Base-by-base conservation (phyloP, 2,888 invertebrate species). In the Halocaridina rubra region DNA sequence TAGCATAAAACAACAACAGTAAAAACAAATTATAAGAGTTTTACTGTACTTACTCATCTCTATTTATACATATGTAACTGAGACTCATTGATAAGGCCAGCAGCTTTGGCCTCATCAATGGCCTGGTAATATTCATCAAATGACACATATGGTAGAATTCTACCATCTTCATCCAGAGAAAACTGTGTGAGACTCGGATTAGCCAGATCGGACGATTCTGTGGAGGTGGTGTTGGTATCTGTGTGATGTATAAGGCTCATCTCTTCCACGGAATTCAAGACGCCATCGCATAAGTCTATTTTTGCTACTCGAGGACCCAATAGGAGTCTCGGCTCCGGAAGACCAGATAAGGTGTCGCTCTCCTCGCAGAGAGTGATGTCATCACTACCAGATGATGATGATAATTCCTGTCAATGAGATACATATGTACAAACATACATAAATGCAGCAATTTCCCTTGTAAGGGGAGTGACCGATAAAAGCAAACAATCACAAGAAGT, bases 141-240 rank as follows among this genome's bases (percentile, higher is more conserved):
- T 91, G 96, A 95, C 0, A 97, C 96, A 90, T 97, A 97, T 0
- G 96, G 93, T 79, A 93, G 93, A 2, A 97, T 94, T 89, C 93
- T 93, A 27, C 94, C 93, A 89, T 95, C 94, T 88, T 93, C 93
- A 89, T 95, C 94, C 1, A 93, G 90, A 1, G 91, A 91, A 89
- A 92, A 89, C 80, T 86, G 88, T 3, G 85, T 88, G 2, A 88
- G 81, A 39, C 86, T 86, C 8, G 88, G 88, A 29, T 82, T 84
- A 33, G 80, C 84, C 3, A 86, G 72, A 32, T 84, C 84, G 13
- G 86, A 86, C 8, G 82, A 84, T 39, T 86, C 86, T 0, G 86
- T 86, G 24, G 86, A 86, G 22, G 86, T 84, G 30, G 86, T 86
- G 67, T 79, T 84, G 46, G 84, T 84, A 74, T 84, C 84, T 10